A percentile compares a stretch with the other conserved stretches of the same genome.
These are phyloP conservation scores for Lagria hirta DNA, from an alignment of 2,888 invertebrate species.

Conservation along the genomic window DNA sequence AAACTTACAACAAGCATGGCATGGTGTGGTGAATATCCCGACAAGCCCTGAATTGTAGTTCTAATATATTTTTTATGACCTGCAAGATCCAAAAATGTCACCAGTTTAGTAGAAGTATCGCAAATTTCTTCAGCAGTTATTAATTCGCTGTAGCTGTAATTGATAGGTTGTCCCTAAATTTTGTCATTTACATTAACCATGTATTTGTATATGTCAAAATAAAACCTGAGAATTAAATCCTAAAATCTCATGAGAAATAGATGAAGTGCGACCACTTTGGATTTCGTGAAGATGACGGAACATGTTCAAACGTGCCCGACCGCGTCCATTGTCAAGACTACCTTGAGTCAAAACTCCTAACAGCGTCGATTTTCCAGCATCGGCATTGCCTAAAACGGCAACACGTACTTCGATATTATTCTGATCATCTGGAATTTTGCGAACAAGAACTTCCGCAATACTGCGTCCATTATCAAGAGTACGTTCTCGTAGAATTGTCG, in stretches of 20 bases:
- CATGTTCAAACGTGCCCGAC: conserved; percentile 92
- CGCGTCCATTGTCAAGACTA: conserved; percentile 92
- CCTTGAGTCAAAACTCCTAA: conserved; percentile 96
- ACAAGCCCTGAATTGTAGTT: conserved; percentile 92
- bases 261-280: conserved; percentile 89
- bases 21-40: conserved; percentile 91
- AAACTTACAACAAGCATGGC: conserved; percentile 78
- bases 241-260: conserved; percentile 93
- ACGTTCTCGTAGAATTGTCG: conserved; percentile 72
- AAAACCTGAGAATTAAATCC: conserved; percentile 84
- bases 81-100: conserved; percentile 93
- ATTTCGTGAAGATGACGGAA: conserved; percentile 95
- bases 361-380: conserved; percentile 96
- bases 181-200: conserved; percentile 7
- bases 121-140: conserved; percentile 93
- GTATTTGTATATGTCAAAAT: background rate
- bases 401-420: conserved; percentile 83
- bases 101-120: conserved; percentile 87
- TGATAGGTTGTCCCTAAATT: conserved; percentile 76
- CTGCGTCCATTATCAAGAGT: conserved; percentile 60
- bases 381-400: conserved; percentile 93
- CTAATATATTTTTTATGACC: conserved; percentile 95
- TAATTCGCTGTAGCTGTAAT: conserved; percentile 84
- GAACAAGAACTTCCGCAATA: conserved; percentile 84
- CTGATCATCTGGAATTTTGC: conserved; percentile 86